Percentiles rank a stretch among this genome's conserved stretches.
Conservation (phyloP, 2,113 vertebrate species). For the Sander lucioperca region DNA sequence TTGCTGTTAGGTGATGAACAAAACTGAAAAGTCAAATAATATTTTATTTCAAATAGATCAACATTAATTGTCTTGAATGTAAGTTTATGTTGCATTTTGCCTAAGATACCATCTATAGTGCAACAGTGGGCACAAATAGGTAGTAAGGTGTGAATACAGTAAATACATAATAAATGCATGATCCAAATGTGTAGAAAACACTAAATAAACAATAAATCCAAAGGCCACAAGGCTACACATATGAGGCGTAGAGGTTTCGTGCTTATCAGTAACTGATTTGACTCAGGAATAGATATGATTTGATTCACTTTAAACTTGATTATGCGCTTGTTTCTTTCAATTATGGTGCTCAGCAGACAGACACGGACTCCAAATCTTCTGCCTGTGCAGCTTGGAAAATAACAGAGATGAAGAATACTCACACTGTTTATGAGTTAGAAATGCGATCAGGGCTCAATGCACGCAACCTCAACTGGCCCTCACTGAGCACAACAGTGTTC, state of each 20-base stretch:
- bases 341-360: conserved; percentile 49
- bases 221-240: background rate
- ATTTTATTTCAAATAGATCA: conserved; percentile 2
- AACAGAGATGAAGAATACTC: conserved; percentile 8
- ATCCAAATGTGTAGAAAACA: conserved; percentile 4
- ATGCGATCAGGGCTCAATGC: conserved; percentile 12
- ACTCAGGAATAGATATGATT: conserved; percentile 59
- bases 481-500: conserved; percentile 32
- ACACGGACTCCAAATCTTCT: conserved; percentile 32
- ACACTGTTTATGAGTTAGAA: conserved; percentile 25
- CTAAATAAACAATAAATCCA: background rate
- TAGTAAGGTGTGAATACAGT: background rate
- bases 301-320: conserved; percentile 67
- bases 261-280: conserved; percentile 44
- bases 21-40: background rate
- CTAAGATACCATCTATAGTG: background rate
- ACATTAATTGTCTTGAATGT: background rate
- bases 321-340: conserved; percentile 68
- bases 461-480: conserved; percentile 32
- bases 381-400: conserved; percentile 11
- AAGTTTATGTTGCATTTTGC: background rate
- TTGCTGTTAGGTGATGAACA: conserved; percentile 1
- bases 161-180: background rate
- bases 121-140: background rate
- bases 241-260: background rate